These are phyloP conservation scores for Etheostoma perlongum DNA, from an alignment of 2,797 vertebrate genomes.

Conservation along the genomic window DNA sequence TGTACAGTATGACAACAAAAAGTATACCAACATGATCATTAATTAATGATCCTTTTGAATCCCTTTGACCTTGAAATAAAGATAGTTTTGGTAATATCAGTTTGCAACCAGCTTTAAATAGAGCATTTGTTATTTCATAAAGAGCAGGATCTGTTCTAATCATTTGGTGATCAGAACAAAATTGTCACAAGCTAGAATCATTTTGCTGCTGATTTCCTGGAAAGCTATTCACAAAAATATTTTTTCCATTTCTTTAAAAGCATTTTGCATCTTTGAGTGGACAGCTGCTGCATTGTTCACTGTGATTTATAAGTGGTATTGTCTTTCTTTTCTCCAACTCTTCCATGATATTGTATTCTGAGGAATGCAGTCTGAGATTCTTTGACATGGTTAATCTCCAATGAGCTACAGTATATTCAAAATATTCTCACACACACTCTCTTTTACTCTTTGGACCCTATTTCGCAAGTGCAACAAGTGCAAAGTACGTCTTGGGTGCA, in stretches of 20 bases:
- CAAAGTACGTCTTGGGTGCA: too few species aligned
- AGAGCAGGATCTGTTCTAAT: not conserved
- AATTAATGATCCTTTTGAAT: conserved; percentile 14
- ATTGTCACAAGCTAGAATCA: too few species aligned
- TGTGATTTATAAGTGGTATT: not conserved
- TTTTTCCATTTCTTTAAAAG: not conserved
- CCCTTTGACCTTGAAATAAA: conserved; percentile 7
- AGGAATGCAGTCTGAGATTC: not conserved
- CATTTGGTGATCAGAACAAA: too few species aligned
- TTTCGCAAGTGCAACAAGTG: too few species aligned
- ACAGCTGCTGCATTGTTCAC: not conserved
- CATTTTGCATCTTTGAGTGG: not conserved
- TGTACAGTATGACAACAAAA: conserved; percentile 23
- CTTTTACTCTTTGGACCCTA: not conserved
- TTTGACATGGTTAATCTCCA: not conserved
- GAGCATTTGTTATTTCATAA: not conserved
- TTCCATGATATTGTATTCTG: not conserved
- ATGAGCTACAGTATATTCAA: not conserved
- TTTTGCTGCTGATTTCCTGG: not conserved
- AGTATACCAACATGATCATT: conserved; percentile 17
- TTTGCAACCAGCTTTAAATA: not conserved
- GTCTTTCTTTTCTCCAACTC: not conserved
- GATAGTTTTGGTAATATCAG: not conserved
- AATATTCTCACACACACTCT: not conserved
- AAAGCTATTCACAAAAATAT: not conserved